Evolutionary conservation across 2,797 vertebrate genomes (phyloP), one percentile per base, ranked within the genome.

Genomic region (Botia almorhae): DNA sequence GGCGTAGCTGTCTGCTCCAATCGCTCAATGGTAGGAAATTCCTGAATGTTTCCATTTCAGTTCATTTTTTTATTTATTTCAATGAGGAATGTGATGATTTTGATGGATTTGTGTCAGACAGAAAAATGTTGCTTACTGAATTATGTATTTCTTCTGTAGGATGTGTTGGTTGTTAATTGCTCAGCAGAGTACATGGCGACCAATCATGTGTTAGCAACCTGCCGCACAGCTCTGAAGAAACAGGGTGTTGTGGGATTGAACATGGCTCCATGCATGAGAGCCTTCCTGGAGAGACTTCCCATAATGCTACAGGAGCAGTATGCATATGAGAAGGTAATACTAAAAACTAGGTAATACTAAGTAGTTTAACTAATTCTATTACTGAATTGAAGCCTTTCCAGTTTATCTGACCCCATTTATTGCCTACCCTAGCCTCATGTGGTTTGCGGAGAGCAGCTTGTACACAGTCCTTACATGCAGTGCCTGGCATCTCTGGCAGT

Each of bases 261-360:
- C 90, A 94, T 94, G 94, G 97, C 98, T 1, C 98, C 97, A 0
- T 99, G 98, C 89, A 98, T 99, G 97, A 94, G 96, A 69, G 96
- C 97, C 0, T 98, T 99, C 91, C 89, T 99, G 87, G 98, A 99
- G 90, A 91, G 97, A 26, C 93, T 99, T 76, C 98, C 98, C 0
- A 81, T 97, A 73, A 98, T 99, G 96, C 95, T 99, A 88, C 98
- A 99, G 93, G 98, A 98, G 71, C 98, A 99, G 88, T 98, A 98
- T 5, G 91, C 94, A 2, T 99, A 99, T 0, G 98, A 99, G 81
- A 99, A 99, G 98, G 98, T 61, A 26, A 61, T 13, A 61, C 60
- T 29, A 11, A 26, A 26, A 26, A 26, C 23, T 26, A 26, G 23
- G 23, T 26, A 26, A 26, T 26, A 26, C 21, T 60, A 23, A 69